phyloP scores from a whole-genome alignment of 2,888 invertebrate genomes.

The Seira sanloemensis region DNA sequence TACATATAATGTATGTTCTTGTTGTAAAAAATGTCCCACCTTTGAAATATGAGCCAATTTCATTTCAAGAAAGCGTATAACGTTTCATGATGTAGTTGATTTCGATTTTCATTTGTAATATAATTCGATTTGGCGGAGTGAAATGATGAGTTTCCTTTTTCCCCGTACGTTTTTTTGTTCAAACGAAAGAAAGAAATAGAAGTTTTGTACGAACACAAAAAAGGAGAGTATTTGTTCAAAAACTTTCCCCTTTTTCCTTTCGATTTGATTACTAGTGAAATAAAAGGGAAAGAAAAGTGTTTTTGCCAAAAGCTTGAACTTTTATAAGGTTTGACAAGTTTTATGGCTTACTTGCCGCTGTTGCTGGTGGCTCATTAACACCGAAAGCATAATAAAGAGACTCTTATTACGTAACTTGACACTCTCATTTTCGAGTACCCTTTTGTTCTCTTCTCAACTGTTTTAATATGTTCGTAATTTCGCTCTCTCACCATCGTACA shows the following conservation, averaged over 20 bases:
- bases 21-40: neutral
- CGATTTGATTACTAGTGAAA: neutral
- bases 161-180: no score
- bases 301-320: neutral
- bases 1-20: no score
- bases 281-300: neutral
- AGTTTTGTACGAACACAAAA: neutral
- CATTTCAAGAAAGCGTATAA: neutral
- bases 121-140: neutral
- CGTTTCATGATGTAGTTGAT: neutral
- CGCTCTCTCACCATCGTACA: no score
- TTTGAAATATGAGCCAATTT: neutral
- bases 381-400: neutral
- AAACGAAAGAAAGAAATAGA: no score
- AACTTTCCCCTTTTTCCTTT: neutral
- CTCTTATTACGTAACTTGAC: conserved; percentile 2
- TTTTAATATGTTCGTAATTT: conserved; percentile 8
- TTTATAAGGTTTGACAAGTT: neutral
- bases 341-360: neutral
- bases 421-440: conserved; percentile 9
- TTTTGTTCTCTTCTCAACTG: neutral
- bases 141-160: neutral
- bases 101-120: neutral
- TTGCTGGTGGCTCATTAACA: neutral
- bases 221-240: neutral